A percentile compares a stretch with the other conserved stretches of the same genome.
Evolutionary conservation across 2,113 vertebrate genomes (phyloP).

Genomic region (Prolemur simus): DNA sequence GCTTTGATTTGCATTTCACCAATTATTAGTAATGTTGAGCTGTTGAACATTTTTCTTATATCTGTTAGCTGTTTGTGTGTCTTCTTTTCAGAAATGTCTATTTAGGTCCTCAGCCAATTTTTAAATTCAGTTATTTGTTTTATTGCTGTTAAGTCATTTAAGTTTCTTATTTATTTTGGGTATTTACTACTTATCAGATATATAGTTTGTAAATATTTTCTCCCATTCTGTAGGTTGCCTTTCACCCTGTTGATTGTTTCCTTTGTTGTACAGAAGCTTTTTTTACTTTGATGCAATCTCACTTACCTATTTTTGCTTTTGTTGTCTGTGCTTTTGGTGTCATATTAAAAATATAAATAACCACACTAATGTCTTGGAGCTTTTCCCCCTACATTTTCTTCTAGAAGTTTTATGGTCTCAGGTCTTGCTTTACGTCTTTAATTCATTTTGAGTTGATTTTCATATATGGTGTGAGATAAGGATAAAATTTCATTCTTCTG

Average conservation of each 20-base stretch:
- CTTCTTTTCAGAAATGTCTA: background rate
- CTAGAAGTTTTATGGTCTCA: background rate
- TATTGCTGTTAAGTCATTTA: background rate
- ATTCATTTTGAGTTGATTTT: background rate
- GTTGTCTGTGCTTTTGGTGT: background rate
- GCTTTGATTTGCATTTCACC: background rate
- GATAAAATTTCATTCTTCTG: background rate
- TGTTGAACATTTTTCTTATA: background rate
- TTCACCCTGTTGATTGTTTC: background rate
- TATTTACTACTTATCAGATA: background rate
- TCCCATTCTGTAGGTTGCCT: background rate
- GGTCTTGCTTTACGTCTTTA: background rate
- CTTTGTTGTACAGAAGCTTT: background rate
- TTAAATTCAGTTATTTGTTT: background rate
- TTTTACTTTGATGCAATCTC: background rate
- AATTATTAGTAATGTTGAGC: background rate
- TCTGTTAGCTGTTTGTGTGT: background rate
- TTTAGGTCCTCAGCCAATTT: background rate
- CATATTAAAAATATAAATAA: background rate
- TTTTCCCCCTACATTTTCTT: background rate
- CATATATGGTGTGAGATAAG: background rate
- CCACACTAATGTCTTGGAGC: background rate
- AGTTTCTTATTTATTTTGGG: background rate
- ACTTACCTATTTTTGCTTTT: background rate
- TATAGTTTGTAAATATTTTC: background rate